These are phyloP conservation scores for Podarcis lilfordi DNA, from an alignment of 2,797 vertebrate species.

Conservation along the genomic window DNA sequence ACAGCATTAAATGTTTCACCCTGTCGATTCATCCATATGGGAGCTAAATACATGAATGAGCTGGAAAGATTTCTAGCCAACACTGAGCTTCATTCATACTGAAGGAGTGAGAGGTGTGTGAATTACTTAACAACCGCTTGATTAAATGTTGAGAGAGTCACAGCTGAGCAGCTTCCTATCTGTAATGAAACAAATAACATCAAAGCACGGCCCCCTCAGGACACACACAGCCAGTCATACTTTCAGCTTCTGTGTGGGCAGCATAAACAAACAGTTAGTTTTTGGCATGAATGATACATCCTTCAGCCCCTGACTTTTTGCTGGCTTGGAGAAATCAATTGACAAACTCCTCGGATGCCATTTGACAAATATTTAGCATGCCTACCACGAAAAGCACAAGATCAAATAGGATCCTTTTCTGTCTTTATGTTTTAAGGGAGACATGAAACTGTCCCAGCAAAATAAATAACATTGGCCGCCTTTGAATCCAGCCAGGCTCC, in stretches of 20 bases:
- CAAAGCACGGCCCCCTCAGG: conserved; percentile 54
- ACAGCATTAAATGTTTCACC: conserved; percentile 24
- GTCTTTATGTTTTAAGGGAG: conserved; percentile 13
- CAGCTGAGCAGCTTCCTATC: conserved; percentile 47
- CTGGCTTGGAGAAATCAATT: conserved; percentile 22
- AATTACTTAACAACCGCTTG: conserved; percentile 63
- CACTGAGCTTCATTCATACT: conserved; percentile 44
- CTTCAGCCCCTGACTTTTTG: not conserved
- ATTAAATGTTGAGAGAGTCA: conserved; percentile 58
- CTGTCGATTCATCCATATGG: conserved; percentile 22
- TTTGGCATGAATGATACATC: accelerated
- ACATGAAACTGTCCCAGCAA: not conserved
- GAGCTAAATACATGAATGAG: conserved; percentile 40
- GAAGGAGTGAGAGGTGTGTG: conserved; percentile 53
- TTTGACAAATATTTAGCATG: not conserved
- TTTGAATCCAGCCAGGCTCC: not conserved
- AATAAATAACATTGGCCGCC: not conserved
- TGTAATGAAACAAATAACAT: conserved; percentile 60
- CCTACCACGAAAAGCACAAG: not conserved
- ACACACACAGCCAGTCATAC: not conserved
- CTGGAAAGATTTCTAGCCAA: conserved; percentile 40
- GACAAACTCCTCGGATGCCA: conserved; percentile 15
- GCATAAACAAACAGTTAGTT: conserved; percentile 42
- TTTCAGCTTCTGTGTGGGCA: conserved; percentile 47
- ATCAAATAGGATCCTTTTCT: not conserved